Evolutionary conservation across 1,140 invertebrate genomes (phyloP), one percentile per base, ranked within the genome.

Genomic region (Drosophila watanabei): DNA sequence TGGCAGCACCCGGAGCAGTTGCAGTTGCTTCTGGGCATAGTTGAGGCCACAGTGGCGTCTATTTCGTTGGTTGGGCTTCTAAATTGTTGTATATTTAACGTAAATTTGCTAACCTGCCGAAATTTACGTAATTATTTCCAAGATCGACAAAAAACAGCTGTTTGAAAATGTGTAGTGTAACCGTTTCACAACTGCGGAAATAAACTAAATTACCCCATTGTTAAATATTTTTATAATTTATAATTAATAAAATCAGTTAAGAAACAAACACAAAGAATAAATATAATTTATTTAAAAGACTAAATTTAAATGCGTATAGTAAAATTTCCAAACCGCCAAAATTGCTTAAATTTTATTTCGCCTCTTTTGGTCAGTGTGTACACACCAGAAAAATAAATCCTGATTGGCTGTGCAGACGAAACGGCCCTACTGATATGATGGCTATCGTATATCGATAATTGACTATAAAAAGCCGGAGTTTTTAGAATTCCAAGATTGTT

Each of bases 71-170:
- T 10, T n/a, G 10, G 8, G 11, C n/a, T 13, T 35, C 11, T 9
- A 24, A 45, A 60, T 64, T 48, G 28, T 16, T 30, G 48, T 41
- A 45, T 52, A 59, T 64, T 75, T 62, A 56, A 33, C 41, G 56
- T 59, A 39, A 84, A 78, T 73, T 79, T 80, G 80, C 82, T 90
- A 90, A 90, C 87, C 86, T 90, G 86, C 79, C 86, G 82, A 86
- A 79, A 75, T 90, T 90, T 90, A 90, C 82, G 86, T 90, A 90
- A 90, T 84, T 86, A 58, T 83, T 86, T 62, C 70, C 51, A 45
- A 75, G 52, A 49, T 69, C 66, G 71, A 72, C 61, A 81, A 72
- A 81, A 73, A 85, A 69, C 83, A 83, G 83, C 84, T 87, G 71
- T 48, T n/a, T 4, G 24, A 4, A 54, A 82, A 66, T 75, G 69